These are phyloP conservation scores for Enteromius viviparus DNA, from an alignment of 2,797 vertebrate genomes.

Conservation along the genomic window DNA sequence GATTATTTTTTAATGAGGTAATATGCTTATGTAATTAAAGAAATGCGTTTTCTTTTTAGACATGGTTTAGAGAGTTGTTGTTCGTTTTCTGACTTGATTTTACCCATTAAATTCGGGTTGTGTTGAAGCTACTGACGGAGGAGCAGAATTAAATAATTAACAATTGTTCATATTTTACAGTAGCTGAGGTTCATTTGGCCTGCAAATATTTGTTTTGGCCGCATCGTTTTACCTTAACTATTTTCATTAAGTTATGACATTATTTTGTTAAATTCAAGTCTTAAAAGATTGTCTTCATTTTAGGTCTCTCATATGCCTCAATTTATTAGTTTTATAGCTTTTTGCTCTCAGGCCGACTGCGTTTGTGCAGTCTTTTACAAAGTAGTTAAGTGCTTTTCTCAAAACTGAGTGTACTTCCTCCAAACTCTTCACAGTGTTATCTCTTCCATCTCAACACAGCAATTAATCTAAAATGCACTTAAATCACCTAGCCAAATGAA, in stretches of 20 bases:
- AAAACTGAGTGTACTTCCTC: neutral
- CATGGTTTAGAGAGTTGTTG: neutral
- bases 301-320: neutral
- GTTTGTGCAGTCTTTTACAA: conserved; percentile 8
- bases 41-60: neutral
- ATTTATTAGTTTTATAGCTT: neutral
- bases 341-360: neutral
- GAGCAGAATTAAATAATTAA: conserved; percentile 4
- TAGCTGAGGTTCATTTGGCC: neutral
- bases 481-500: conserved; percentile 1
- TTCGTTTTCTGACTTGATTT: neutral
- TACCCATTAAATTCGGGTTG: neutral
- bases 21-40: neutral
- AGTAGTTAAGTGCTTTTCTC: neutral
- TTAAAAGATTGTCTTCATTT: neutral
- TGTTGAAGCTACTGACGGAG: neutral
- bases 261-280: neutral
- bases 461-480: neutral
- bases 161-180: neutral
- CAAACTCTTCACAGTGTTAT: conserved; percentile 20
- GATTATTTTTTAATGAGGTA: neutral
- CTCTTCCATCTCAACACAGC: neutral
- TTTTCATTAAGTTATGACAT: neutral
- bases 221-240: neutral
- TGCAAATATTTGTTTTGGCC: neutral